Base-by-base conservation (phyloP, 1,140 invertebrate species). In the Nephila pilipes region DNA sequence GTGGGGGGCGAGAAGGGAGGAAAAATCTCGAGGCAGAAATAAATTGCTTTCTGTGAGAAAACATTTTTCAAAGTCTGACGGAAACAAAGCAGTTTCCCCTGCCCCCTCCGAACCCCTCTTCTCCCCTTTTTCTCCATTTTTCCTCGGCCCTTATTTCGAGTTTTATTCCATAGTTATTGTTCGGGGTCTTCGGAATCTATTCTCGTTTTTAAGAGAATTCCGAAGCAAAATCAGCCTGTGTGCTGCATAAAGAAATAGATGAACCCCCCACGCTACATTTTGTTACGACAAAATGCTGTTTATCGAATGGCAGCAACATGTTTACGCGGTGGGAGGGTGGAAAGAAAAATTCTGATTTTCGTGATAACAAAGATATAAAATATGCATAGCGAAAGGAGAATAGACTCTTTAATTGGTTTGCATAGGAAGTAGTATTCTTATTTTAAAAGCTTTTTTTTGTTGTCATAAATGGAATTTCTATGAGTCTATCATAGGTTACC, bases 21-120 rank as follows among this genome's bases (percentile, higher is more conserved):
- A 81, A 54, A 55, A 83, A 55, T 83, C 36, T 46, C 20, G 80
- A 85, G 83, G 29, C 83, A 85, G 83, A 85, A 85, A 85, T 85
- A 85, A 85, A 85, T 60, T 85, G 57, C 57, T 85, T 85, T 60
- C 18, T 60, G 25, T 29, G 83, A 85, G 54, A 60, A 85, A 60
- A 85, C 83, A 85, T 85, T 85, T 85, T 85, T 85, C 83, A 85
- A 85, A 85, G 25, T 58, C 29, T 85, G 83, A 29, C 57, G 57
- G 55, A 85, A 85, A 85, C 83, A 85, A 85, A 85, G 83, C 83
- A 55, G 80, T 0, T 12, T 12, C n/a, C 6, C 25, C 10, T 14
- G 0, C 18, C n/a, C 46, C 3, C 22, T n/a, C 12, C 29, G 10
- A n/a, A 2, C 10, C 10, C 46, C 29, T 25, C 25, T n/a, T n/a